A percentile compares a stretch with the other conserved stretches of the same genome.
phyloP scores from a whole-genome alignment of 1,140 invertebrate genomes.

The Drosophila athabasca region DNA sequence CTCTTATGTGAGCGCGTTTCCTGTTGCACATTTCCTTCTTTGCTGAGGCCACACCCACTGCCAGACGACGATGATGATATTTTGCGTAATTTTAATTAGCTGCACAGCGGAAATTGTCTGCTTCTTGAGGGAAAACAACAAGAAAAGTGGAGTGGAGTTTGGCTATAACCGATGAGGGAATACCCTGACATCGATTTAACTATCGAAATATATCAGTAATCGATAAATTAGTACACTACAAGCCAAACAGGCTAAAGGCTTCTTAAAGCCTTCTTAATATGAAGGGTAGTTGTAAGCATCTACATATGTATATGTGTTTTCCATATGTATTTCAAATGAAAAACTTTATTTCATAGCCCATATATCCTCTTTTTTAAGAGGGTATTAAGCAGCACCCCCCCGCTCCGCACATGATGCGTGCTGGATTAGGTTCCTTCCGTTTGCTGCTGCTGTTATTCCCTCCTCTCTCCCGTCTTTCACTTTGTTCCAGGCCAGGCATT shows the following conservation, averaged over 20 bases:
- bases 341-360: too few species aligned
- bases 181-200: constrained; percentile 10
- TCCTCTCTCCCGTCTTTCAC: constrained; percentile 19
- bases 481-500: constrained; percentile 34
- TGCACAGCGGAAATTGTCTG: constrained; percentile 62
- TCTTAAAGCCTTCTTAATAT: too few species aligned
- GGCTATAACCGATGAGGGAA: too few species aligned
- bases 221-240: too few species aligned
- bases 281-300: too few species aligned
- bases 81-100: constrained; percentile 77
- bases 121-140: constrained; percentile 24
- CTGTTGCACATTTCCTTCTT: constrained; percentile 54
- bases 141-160: not conserved
- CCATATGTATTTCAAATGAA: too few species aligned
- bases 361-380: not conserved
- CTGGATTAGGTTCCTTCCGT: constrained; percentile 43
- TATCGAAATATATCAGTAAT: too few species aligned
- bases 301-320: too few species aligned
- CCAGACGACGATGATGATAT: constrained; percentile 30
- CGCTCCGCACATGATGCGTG: constrained; percentile 20
- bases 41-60: constrained; percentile 7
- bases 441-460: constrained; percentile 9
- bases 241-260: not conserved
- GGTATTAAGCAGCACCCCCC: constrained; percentile 1
- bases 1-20: constrained; percentile 52